These are phyloP conservation scores for Cyprinella venusta DNA, from an alignment of 2,797 vertebrate species.

Conservation along the genomic window DNA sequence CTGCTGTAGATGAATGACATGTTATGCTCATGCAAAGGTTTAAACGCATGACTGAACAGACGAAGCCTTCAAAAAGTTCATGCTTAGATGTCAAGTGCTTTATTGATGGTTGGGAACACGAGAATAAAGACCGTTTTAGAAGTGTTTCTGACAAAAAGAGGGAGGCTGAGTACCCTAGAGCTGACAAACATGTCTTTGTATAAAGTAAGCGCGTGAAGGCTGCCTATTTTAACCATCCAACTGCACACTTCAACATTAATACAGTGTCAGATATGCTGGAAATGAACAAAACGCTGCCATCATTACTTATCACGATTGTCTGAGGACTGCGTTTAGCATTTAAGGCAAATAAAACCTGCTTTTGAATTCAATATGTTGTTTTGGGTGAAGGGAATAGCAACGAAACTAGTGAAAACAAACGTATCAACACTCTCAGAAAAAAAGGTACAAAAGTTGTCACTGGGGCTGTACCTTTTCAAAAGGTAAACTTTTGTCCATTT, in stretches of 20 bases:
- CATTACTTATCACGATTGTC: not conserved
- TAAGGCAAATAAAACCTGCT: not conserved
- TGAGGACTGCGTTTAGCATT: not conserved
- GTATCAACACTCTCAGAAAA: too few relatives aligned
- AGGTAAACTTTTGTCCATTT: too few relatives aligned
- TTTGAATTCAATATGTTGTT: not conserved
- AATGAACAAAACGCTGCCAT: not conserved
- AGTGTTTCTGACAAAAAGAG: not conserved
- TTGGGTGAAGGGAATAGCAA: not conserved
- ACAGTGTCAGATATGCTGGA: not conserved
- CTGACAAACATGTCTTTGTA: not conserved
- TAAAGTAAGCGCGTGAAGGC: not conserved
- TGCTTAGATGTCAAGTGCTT: slow-evolving; percentile 1
- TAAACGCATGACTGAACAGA: slow-evolving; percentile 12
- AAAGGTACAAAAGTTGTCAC: too few relatives aligned
- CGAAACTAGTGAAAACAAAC: not conserved
- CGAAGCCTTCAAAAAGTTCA: slow-evolving; percentile 10
- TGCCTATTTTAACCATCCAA: slow-evolving; percentile 1
- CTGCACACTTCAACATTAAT: not conserved
- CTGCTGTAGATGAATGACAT: not conserved
- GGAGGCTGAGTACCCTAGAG: not conserved
- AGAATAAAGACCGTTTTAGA: not conserved
- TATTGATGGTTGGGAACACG: not conserved
- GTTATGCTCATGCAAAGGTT: not conserved
- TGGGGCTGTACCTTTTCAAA: too few relatives aligned